Percentiles rank a stretch among this genome's conserved stretches.
Conservation (phyloP, 1,140 invertebrate genomes). For the Oppia nitens region DNA sequence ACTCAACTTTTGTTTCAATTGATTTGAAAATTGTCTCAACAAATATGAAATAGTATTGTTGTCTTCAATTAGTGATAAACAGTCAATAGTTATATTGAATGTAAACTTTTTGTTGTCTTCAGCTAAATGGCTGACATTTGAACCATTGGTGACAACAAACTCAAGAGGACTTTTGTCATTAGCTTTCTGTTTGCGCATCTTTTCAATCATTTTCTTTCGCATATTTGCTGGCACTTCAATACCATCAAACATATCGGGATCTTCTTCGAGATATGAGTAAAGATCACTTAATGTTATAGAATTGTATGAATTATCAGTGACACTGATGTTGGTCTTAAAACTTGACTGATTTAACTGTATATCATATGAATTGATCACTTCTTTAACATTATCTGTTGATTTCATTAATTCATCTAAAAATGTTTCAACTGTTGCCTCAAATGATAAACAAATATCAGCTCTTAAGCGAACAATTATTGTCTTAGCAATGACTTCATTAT, state of each 20-base stretch:
- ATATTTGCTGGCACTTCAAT: constrained; percentile 12
- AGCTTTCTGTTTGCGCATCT: background rate
- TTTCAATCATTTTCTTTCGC: constrained; percentile 17
- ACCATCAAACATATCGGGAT: constrained; percentile 7
- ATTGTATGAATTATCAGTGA: background rate
- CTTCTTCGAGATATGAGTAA: constrained; percentile 10
- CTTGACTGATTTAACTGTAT: background rate
- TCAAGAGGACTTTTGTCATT: background rate
- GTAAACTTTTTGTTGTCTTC: background rate
- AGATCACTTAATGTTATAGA: background rate
- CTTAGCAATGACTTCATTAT: background rate
- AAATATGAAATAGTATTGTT: background rate
- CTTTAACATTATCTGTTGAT: background rate
- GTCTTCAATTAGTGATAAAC: background rate
- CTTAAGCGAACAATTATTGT: background rate
- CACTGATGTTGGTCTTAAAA: background rate
- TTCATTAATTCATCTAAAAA: background rate
- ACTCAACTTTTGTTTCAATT: background rate
- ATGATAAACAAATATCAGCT: background rate
- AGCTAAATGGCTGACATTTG: background rate
- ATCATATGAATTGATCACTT: background rate
- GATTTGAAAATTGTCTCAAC: background rate
- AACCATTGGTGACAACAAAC: background rate
- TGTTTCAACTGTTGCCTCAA: background rate
- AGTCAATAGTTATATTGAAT: background rate